These are phyloP conservation scores for Perithous albicinctus DNA, from an alignment of 2,888 invertebrate genomes.

Conservation along the genomic window DNA sequence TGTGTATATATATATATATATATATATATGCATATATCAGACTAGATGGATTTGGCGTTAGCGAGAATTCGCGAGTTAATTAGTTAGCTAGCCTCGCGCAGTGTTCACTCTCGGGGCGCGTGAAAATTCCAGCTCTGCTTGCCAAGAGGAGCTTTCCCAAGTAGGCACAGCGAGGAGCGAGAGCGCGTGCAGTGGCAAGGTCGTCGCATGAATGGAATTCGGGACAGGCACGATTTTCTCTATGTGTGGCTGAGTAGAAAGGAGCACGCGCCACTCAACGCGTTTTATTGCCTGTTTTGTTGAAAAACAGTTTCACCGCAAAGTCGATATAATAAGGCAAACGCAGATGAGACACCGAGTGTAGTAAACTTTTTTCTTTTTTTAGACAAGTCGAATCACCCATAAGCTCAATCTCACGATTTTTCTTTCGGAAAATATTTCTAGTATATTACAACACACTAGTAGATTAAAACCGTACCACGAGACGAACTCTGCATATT, in stretches of 20 bases:
- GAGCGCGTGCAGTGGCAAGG: constrained; percentile 70
- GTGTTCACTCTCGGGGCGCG: constrained; percentile 60
- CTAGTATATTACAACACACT: no score
- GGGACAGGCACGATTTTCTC: constrained; percentile 75
- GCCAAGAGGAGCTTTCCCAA: constrained; percentile 67
- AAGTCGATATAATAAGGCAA: background rate
- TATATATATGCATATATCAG: constrained; percentile 28
- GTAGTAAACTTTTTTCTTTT: background rate
- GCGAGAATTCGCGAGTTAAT: constrained; percentile 57
- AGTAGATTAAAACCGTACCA: no score
- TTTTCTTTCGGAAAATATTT: no score
- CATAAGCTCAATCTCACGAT: no score
- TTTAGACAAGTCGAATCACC: no score
- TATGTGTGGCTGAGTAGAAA: constrained; percentile 29
- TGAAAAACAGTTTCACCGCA: constrained; percentile 53
- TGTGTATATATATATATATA: background rate
- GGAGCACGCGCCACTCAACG: constrained; percentile 43
- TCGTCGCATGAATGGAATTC: constrained; percentile 79
- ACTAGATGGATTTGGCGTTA: constrained; percentile 51
- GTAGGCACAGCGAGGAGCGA: constrained; percentile 57
- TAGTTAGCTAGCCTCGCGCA: constrained; percentile 47
- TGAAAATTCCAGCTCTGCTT: constrained; percentile 66
- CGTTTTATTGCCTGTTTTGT: constrained; percentile 53
- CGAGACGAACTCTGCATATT: no score
- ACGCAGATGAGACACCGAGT: background rate